Evolutionary conservation across 92 coral and sea anemone species (phyloP).

Genomic region (Ricordea florida): DNA sequence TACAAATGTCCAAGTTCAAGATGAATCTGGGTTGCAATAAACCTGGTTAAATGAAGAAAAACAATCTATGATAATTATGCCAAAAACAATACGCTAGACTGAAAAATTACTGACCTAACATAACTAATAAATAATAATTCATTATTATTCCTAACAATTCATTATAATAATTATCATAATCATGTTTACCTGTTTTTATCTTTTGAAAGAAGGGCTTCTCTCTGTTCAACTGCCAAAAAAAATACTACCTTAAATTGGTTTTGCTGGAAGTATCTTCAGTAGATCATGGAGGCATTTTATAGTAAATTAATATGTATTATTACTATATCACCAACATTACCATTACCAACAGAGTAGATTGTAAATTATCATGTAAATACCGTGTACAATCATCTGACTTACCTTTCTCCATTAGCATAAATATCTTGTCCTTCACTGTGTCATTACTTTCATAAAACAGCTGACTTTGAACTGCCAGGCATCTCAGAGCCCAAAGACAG

Average conservation of each 20-base stretch:
- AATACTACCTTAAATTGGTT: too few species aligned
- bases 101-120: too few species aligned
- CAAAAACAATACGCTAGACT: too few species aligned
- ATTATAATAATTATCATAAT: neutral
- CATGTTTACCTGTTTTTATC: slow-evolving; percentile 53
- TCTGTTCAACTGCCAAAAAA: slow-evolving; percentile 42
- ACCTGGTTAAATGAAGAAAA: slow-evolving; percentile 34
- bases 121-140: neutral
- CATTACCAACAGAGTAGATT: too few species aligned
- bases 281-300: too few species aligned
- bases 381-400: neutral
- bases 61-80: neutral
- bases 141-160: neutral
- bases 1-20: slow-evolving; percentile 83
- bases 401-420: slow-evolving; percentile 70
- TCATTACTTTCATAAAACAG: slow-evolving; percentile 74
- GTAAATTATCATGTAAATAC: neutral
- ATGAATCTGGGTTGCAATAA: slow-evolving; percentile 68
- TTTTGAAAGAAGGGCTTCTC: slow-evolving; percentile 27
- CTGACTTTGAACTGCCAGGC: slow-evolving; percentile 78
- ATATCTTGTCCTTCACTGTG: slow-evolving; percentile 48
- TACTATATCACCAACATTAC: neutral
- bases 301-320: neutral
- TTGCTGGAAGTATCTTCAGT: too few species aligned
- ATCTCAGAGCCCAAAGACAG: slow-evolving; percentile 78